phyloP scores from a whole-genome alignment of 2,113 vertebrate genomes.

The Chlorodrepanis virens region DNA sequence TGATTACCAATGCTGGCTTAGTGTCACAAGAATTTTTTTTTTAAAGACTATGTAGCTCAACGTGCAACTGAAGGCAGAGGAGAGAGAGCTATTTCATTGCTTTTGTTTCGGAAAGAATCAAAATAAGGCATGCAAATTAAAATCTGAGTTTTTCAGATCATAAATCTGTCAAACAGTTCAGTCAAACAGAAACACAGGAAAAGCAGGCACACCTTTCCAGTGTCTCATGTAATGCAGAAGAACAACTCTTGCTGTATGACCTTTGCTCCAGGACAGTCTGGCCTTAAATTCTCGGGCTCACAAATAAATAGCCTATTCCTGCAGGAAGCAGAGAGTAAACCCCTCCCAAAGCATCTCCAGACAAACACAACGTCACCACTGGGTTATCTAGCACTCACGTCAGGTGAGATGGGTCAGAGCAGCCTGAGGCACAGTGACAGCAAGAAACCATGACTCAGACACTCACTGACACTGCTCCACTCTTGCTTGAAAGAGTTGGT shows the following conservation, averaged over 20 bases:
- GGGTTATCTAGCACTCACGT: neutral
- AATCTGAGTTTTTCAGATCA: neutral
- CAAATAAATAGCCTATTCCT: neutral
- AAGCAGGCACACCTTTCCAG: neutral
- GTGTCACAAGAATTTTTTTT: neutral
- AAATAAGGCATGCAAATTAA: neutral
- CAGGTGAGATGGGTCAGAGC: neutral
- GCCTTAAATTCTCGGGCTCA: neutral
- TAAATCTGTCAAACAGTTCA: neutral
- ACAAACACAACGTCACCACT: neutral
- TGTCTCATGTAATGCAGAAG: neutral
- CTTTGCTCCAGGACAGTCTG: neutral
- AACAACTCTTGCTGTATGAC: neutral
- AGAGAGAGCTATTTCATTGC: neutral
- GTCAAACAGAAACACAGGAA: neutral
- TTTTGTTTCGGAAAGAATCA: neutral
- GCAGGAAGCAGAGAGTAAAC: neutral
- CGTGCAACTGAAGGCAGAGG: neutral
- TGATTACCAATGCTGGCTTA: neutral
- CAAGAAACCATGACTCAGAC: neutral
- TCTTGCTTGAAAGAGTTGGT: neutral
- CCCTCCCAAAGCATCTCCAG: neutral
- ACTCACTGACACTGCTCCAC: neutral
- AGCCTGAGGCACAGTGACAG: neutral
- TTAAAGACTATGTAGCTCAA: neutral